Evolutionary conservation across 2,797 vertebrate genomes (phyloP).

Genomic region (Salmo trutta): DNA sequence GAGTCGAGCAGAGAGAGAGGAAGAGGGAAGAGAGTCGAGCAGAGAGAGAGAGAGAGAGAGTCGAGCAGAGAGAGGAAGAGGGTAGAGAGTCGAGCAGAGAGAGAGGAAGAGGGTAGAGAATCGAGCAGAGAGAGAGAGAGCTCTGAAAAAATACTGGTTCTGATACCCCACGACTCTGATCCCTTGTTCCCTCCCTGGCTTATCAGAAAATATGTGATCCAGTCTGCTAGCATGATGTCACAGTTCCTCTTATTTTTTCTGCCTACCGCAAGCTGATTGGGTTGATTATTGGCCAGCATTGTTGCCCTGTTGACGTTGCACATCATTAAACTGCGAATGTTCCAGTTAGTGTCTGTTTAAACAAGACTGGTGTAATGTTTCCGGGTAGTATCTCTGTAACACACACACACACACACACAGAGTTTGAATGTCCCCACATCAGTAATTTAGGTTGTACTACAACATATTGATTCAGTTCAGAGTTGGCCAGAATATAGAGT

Average conservation of each 20-base stretch:
- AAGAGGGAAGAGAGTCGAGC: slow-evolving; percentile 25
- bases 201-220: slow-evolving; percentile 18
- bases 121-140: slow-evolving; percentile 5
- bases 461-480: slow-evolving; percentile 34
- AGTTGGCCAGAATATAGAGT: slow-evolving; percentile 14
- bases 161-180: slow-evolving; percentile 38
- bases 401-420: not conserved
- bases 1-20: slow-evolving; percentile 11
- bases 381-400: slow-evolving; percentile 50
- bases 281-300: slow-evolving; percentile 65
- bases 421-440: slow-evolving; percentile 28
- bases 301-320: slow-evolving; percentile 63
- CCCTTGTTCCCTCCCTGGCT: too few relatives aligned
- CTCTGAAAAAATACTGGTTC: slow-evolving; percentile 8
- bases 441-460: slow-evolving; percentile 38
- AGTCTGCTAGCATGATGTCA: slow-evolving; percentile 54
- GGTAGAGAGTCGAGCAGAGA: not conserved
- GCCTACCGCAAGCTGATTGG: slow-evolving; percentile 59
- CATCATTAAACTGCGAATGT: slow-evolving; percentile 71
- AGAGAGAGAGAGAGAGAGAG: slow-evolving; percentile 2
- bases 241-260: slow-evolving; percentile 26
- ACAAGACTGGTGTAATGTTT: slow-evolving; percentile 62
- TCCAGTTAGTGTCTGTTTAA: slow-evolving; percentile 71
- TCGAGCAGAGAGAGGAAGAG: too few relatives aligned
- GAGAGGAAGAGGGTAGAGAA: not conserved